phyloP scores from a whole-genome alignment of 2,888 invertebrate genomes.

The Pantelozetes paolii region DNA sequence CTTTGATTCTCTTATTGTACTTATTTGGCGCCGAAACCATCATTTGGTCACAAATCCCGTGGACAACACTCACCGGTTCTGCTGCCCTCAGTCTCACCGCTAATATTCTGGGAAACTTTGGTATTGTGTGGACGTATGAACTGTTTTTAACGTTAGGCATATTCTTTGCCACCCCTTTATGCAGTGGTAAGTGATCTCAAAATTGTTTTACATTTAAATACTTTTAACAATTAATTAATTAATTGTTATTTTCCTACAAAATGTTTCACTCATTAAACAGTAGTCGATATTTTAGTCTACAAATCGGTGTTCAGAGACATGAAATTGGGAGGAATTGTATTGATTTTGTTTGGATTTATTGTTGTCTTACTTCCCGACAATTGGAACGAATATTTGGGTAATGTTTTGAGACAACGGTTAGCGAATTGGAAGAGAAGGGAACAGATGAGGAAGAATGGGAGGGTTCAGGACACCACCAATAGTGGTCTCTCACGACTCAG shows the following conservation, averaged over 20 bases:
- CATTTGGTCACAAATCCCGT: conserved; percentile 76
- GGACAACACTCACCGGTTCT: conserved; percentile 70
- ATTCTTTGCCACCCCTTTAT: conserved; percentile 87
- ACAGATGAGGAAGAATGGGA: conserved; percentile 45
- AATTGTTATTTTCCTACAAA: too few relatives aligned
- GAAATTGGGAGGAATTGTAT: conserved; percentile 88
- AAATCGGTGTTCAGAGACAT: conserved; percentile 83
- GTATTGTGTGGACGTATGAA: conserved; percentile 86
- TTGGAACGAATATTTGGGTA: conserved; percentile 91
- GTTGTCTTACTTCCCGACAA: conserved; percentile 92
- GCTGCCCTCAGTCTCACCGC: conserved; percentile 74
- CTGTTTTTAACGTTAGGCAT: conserved; percentile 89
- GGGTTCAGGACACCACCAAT: conserved; percentile 72
- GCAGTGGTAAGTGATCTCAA: conserved; percentile 67
- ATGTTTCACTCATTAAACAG: conserved; percentile 57
- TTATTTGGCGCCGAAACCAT: conserved; percentile 80
- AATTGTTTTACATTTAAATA: conserved; percentile 1
- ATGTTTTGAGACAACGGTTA: conserved; percentile 67
- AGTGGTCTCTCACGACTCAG: conserved; percentile 87
- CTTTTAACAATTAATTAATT: too few relatives aligned
- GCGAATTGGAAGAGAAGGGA: conserved; percentile 46
- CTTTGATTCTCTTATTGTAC: conserved; percentile 67
- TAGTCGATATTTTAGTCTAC: conserved; percentile 78
- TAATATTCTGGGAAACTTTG: conserved; percentile 88
- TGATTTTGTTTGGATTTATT: conserved; percentile 84